Conservation (phyloP, 2,797 vertebrate species). For the Margarornis squamiger region DNA sequence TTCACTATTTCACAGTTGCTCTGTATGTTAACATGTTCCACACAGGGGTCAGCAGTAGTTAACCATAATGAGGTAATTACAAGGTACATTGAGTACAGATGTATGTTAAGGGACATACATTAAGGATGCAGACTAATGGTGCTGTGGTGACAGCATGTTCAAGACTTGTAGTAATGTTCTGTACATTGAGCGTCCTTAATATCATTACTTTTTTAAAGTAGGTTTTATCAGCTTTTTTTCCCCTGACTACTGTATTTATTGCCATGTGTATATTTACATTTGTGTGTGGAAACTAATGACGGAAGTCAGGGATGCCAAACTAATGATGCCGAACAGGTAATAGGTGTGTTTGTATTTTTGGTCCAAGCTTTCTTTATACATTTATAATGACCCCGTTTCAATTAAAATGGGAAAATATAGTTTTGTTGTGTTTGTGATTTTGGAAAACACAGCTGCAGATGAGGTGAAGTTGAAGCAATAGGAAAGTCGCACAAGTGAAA, state of each 20-base stretch:
- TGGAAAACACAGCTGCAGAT: background rate
- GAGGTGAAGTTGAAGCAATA: background rate
- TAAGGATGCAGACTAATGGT: constrained; percentile 34
- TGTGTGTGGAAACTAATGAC: background rate
- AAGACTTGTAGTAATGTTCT: background rate
- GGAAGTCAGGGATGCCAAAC: background rate
- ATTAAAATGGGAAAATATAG: background rate
- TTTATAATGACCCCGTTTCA: background rate
- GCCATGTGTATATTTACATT: background rate
- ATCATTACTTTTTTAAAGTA: background rate
- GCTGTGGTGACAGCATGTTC: constrained; percentile 24
- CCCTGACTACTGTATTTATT: background rate
- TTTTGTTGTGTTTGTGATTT: background rate
- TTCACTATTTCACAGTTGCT: constrained; percentile 44
- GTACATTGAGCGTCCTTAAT: background rate
- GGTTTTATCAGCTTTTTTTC: background rate
- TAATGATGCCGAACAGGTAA: background rate
- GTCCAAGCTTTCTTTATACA: background rate
- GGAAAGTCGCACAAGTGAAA: background rate
- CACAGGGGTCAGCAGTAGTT: constrained; percentile 58
- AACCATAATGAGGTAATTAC: constrained; percentile 67
- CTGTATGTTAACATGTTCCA: constrained; percentile 31
- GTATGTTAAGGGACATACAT: constrained; percentile 59
- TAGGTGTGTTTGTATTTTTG: background rate
- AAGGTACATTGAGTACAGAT: constrained; percentile 67